These are phyloP conservation scores for Marasmarcha lunaedactyla DNA, from an alignment of 2,888 invertebrate species.

Conservation along the genomic window DNA sequence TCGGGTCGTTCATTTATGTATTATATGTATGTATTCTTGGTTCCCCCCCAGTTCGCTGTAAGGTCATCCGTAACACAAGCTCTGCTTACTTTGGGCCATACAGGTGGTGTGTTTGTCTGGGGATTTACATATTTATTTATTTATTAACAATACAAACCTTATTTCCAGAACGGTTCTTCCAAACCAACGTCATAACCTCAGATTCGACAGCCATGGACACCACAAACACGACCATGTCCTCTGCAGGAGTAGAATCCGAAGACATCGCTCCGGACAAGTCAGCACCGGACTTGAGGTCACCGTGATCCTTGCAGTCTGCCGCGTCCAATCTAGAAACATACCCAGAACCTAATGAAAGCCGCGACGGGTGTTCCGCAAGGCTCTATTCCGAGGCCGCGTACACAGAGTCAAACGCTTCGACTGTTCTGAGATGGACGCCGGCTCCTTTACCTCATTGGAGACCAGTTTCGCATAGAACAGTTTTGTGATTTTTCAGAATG, in stretches of 20 bases:
- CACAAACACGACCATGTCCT: slow-evolving; percentile 32
- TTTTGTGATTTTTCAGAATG: slow-evolving; percentile 22
- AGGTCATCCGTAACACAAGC: no score
- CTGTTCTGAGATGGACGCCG: slow-evolving; percentile 38
- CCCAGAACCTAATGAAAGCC: no score
- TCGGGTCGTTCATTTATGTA: no score
- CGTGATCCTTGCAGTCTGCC: slow-evolving; percentile 37
- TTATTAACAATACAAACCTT: no score
- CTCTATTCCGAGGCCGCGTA: slow-evolving; percentile 2
- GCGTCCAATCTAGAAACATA: slow-evolving; percentile 7
- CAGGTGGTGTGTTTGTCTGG: no score
- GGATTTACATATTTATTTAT: no score
- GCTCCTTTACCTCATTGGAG: slow-evolving; percentile 62
- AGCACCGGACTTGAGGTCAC: slow-evolving; percentile 54
- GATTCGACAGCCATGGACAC: slow-evolving; percentile 71
- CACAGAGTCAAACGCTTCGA: slow-evolving; percentile 11
- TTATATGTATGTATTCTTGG: no score
- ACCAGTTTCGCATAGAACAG: slow-evolving; percentile 50
- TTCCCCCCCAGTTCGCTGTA: no score
- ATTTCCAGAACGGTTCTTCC: slow-evolving; percentile 72
- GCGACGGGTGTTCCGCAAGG: background rate
- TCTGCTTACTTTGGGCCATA: no score
- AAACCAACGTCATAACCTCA: slow-evolving; percentile 69
- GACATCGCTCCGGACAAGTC: slow-evolving; percentile 58
- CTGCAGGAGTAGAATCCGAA: slow-evolving; percentile 38